Percentiles rank a stretch among this genome's conserved stretches.
Conservation (phyloP, 2,797 vertebrate genomes). For the Chlorospingus semifuscus region DNA sequence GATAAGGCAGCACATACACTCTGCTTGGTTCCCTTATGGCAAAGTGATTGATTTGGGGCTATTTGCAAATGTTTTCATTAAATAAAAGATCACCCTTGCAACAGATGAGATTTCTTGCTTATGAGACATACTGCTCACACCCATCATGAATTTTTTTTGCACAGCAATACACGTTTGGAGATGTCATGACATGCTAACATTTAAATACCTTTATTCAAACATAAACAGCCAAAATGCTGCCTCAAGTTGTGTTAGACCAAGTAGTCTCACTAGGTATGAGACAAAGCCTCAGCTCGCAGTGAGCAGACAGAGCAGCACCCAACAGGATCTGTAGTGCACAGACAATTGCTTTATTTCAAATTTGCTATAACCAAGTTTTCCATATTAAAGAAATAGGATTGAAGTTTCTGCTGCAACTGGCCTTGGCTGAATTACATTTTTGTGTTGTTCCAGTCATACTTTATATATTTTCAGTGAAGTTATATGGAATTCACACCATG, state of each 20-base stretch:
- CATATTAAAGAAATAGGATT: not conserved
- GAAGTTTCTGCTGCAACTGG: not conserved
- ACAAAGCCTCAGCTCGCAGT: not conserved
- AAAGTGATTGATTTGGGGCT: not conserved
- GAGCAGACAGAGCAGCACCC: not conserved
- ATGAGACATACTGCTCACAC: not conserved
- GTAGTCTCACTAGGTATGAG: not conserved
- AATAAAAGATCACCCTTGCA: not conserved
- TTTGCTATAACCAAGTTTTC: not conserved
- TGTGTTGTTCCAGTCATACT: not conserved
- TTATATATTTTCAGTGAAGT: not conserved
- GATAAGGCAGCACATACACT: not conserved
- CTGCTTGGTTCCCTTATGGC: not conserved
- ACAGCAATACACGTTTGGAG: not conserved
- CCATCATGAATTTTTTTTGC: not conserved
- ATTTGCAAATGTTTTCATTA: not conserved
- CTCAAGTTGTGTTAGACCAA: not conserved
- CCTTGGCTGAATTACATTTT: not conserved
- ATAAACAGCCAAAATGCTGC: not conserved
- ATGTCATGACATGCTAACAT: not conserved
- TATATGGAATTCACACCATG: not conserved
- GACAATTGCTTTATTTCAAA: not conserved
- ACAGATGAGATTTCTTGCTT: not conserved
- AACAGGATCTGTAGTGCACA: not conserved
- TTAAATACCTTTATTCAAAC: conserved; percentile 31